Conservation (phyloP, 2,113 vertebrate species). For the Lamprologus ornatipinnis region DNA sequence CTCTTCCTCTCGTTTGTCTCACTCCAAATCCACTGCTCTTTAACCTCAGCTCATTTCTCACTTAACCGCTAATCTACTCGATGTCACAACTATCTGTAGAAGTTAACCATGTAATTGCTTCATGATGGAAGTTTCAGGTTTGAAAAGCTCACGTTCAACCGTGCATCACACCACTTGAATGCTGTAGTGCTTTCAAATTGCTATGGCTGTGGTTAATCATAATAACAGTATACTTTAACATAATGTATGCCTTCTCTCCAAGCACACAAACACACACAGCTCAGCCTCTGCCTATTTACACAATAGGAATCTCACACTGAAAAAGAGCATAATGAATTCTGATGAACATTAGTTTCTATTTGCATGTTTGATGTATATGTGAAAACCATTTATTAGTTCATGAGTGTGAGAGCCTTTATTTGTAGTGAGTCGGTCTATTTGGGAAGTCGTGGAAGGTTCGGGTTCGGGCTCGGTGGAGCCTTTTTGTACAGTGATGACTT, state of each 20-base stretch:
- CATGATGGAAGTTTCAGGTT: neutral
- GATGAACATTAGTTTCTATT: neutral
- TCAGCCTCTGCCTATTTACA: neutral
- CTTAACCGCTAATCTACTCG: neutral
- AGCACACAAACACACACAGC: neutral
- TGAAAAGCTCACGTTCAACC: neutral
- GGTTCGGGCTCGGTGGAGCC: neutral
- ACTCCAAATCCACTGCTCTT: constrained; percentile 14
- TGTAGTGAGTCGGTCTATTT: neutral
- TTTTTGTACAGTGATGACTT: neutral
- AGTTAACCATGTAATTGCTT: neutral
- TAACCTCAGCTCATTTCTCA: constrained; percentile 13
- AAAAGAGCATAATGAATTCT: neutral
- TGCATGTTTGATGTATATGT: neutral
- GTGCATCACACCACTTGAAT: neutral
- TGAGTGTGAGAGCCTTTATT: neutral
- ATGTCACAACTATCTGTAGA: neutral
- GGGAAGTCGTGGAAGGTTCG: neutral
- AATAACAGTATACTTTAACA: neutral
- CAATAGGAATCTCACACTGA: neutral
- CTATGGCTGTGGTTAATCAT: neutral
- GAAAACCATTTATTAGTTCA: neutral
- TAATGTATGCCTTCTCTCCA: neutral
- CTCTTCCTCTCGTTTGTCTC: neutral
- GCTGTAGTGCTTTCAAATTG: neutral